Percentiles rank a stretch among this genome's conserved stretches.
phyloP scores from a whole-genome alignment of 2,113 vertebrate species.

The Grus americana region DNA sequence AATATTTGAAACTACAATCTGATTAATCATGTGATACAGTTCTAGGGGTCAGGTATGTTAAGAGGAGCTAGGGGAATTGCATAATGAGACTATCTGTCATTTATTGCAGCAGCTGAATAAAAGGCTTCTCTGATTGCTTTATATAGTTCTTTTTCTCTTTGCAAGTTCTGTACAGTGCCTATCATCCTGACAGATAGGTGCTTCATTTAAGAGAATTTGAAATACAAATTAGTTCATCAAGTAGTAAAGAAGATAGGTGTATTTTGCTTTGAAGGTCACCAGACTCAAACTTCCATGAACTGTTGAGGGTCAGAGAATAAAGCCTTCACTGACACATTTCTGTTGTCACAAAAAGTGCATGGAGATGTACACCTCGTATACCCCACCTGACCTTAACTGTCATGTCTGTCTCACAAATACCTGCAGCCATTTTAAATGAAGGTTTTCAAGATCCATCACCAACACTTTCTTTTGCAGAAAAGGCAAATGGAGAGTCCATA shows the following conservation, averaged over 20 bases:
- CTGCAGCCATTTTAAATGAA: background rate
- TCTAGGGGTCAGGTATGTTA: slow-evolving; percentile 37
- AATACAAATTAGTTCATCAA: slow-evolving; percentile 57
- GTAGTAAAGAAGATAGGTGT: slow-evolving; percentile 19
- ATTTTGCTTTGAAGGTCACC: slow-evolving; percentile 38
- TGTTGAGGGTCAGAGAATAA: background rate
- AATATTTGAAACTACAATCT: background rate
- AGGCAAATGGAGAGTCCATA: background rate
- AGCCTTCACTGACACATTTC: background rate
- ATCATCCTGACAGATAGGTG: slow-evolving; percentile 51
- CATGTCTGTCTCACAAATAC: background rate
- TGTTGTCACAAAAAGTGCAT: background rate
- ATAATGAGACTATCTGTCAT: slow-evolving; percentile 47
- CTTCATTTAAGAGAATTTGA: slow-evolving; percentile 41
- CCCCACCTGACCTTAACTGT: background rate
- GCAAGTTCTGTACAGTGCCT: slow-evolving; percentile 29
- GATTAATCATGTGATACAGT: slow-evolving; percentile 1
- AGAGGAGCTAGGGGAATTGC: slow-evolving; percentile 31
- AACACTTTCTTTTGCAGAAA: background rate
- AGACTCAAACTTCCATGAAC: background rate
- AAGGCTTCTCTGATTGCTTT: slow-evolving; percentile 51
- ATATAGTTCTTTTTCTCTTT: slow-evolving; percentile 37
- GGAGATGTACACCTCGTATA: fast-evolving
- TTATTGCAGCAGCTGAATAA: slow-evolving; percentile 40
- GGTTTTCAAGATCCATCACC: background rate